These are phyloP conservation scores for Anisognathus igniventris DNA, from an alignment of 2,797 vertebrate species.

Conservation along the genomic window DNA sequence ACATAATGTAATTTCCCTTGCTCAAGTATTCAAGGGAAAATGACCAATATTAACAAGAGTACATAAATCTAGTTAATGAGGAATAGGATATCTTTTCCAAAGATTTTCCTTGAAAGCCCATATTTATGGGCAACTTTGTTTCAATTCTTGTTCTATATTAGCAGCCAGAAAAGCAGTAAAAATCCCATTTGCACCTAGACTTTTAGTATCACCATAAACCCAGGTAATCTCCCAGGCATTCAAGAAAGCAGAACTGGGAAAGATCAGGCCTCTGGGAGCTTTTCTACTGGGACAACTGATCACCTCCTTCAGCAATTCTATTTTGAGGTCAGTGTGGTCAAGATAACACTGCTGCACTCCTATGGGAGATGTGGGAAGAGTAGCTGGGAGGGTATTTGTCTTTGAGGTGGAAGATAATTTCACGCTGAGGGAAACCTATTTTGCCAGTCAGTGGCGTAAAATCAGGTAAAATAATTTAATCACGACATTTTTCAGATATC, in stretches of 20 bases:
- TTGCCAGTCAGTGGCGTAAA: background rate
- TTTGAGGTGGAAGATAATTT: background rate
- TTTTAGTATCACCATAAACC: background rate
- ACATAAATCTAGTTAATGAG: conserved; percentile 29
- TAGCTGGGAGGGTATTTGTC: background rate
- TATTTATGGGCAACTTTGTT: background rate
- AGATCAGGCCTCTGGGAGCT: background rate
- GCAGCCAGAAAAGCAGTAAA: background rate
- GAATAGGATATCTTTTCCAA: background rate
- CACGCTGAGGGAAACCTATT: background rate
- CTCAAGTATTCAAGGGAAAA: conserved; percentile 10
- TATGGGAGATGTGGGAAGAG: background rate
- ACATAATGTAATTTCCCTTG: background rate
- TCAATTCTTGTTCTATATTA: background rate
- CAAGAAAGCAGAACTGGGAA: background rate
- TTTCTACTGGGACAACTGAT: background rate
- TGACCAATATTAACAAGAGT: background rate
- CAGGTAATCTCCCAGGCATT: background rate
- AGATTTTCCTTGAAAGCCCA: background rate
- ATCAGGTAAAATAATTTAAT: background rate
- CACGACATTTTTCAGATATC: background rate
- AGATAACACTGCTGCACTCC: background rate
- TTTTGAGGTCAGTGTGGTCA: background rate
- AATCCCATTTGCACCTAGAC: background rate
- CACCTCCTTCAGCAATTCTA: background rate